A percentile compares a stretch with the other conserved stretches of the same genome.
These are phyloP conservation scores for Corella eumyota DNA, from an alignment of 23 tunicate genomes.

Conservation along the genomic window DNA sequence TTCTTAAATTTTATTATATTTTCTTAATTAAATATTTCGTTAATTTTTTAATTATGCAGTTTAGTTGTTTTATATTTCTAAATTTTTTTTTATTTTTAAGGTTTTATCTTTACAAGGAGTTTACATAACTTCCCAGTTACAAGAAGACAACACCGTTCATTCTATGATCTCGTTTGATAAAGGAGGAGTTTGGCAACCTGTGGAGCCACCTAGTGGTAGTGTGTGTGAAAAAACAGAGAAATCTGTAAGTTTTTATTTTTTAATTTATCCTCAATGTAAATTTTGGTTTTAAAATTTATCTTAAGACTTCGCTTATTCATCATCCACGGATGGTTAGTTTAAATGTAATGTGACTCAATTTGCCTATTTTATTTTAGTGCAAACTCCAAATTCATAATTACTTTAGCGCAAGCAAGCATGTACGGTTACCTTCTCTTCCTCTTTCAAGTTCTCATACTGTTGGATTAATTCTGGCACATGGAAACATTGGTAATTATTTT, in stretches of 20 bases:
- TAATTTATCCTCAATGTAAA: too few relatives aligned
- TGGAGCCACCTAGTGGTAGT: slow-evolving; percentile 42
- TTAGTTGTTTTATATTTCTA: too few relatives aligned
- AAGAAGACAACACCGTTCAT: slow-evolving; percentile 64
- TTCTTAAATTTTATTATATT: too few relatives aligned
- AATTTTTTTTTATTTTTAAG: slow-evolving; percentile 5
- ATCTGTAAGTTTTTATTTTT: slow-evolving; percentile 30
- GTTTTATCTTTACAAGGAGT: slow-evolving; percentile 85
- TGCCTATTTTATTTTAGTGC: slow-evolving; percentile 42
- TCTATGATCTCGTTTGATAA: slow-evolving; percentile 79
- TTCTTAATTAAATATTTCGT: too few relatives aligned
- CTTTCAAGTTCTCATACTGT: slow-evolving; percentile 57
- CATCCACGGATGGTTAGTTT: too few relatives aligned
- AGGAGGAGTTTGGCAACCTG: slow-evolving; percentile 80
- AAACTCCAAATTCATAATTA: slow-evolving; percentile 77
- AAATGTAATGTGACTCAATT: slow-evolving; percentile 1
- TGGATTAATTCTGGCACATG: slow-evolving; percentile 94
- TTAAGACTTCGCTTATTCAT: too few relatives aligned
- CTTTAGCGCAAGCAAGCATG: slow-evolving; percentile 65
- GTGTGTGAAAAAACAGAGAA: slow-evolving; percentile 49
- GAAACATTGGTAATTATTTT: slow-evolving; percentile 63
- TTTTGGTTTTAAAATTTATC: too few relatives aligned
- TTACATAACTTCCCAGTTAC: slow-evolving; percentile 83
- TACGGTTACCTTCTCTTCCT: slow-evolving; percentile 38
- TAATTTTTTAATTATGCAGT: too few relatives aligned